Conservation (phyloP, 2,113 vertebrate genomes). For the Cricetomys ansorgei region DNA sequence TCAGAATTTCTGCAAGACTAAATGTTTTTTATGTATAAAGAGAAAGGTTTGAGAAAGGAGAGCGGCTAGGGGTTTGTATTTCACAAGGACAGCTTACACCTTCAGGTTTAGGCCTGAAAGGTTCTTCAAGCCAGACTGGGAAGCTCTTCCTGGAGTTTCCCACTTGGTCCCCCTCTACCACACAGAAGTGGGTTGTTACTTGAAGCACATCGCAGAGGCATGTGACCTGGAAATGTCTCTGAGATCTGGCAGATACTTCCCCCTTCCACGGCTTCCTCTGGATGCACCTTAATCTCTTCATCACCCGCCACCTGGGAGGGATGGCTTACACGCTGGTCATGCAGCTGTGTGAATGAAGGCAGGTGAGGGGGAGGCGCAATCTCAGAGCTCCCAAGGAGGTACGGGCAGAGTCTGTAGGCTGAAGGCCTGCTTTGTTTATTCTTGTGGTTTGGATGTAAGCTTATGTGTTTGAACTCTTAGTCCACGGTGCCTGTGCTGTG, state of each 20-base stretch:
- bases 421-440: not conserved
- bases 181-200: not conserved
- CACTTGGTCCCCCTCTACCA: not conserved
- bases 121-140: not conserved
- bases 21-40: conserved; percentile 4
- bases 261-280: not conserved
- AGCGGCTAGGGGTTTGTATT: not conserved
- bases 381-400: not conserved
- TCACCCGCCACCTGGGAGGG: not conserved
- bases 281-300: not conserved
- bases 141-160: not conserved
- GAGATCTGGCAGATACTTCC: not conserved
- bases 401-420: not conserved
- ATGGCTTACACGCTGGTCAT: not conserved
- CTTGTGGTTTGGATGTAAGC: not conserved
- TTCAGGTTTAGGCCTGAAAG: not conserved
- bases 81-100: not conserved
- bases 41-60: not conserved
- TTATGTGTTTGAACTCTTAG: not conserved
- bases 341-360: not conserved
- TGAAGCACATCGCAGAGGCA: not conserved
- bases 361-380: not conserved
- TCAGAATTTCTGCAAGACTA: not conserved
- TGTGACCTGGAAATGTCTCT: not conserved
- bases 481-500: not conserved